phyloP scores from a whole-genome alignment of 2,113 vertebrate species.

The Dryoscopus gambensis region DNA sequence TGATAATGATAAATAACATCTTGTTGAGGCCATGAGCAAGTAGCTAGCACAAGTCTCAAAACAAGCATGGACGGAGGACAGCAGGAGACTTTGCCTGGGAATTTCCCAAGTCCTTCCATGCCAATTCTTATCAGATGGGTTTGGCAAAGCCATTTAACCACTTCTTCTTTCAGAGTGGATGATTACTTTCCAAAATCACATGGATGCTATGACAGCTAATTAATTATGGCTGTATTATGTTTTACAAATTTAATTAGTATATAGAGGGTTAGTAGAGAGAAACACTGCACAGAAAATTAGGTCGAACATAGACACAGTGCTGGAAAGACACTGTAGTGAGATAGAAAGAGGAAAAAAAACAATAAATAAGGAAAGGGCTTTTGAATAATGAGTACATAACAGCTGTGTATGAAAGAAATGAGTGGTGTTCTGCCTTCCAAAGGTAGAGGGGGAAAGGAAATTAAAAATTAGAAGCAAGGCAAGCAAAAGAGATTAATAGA shows the following conservation, averaged over 20 bases:
- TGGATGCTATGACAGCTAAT: neutral
- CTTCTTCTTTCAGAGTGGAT: neutral
- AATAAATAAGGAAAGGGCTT: neutral
- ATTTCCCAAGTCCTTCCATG: neutral
- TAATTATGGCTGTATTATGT: neutral
- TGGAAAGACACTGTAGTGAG: neutral
- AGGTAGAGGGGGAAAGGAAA: neutral
- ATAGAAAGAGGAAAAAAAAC: neutral
- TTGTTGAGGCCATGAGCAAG: neutral
- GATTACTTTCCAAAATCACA: neutral
- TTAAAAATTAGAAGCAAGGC: conserved; percentile 23
- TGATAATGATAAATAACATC: neutral
- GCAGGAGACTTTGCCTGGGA: neutral
- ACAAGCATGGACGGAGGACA: neutral
- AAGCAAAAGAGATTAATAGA: neutral
- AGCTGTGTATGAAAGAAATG: neutral
- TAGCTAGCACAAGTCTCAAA: neutral
- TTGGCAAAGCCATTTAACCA: conserved; percentile 11
- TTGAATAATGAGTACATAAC: neutral
- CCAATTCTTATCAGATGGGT: neutral
- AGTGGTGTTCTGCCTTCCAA: neutral
- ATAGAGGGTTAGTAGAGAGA: neutral
- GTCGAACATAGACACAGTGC: neutral
- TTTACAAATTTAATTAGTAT: neutral
- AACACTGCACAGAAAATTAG: neutral